These are phyloP conservation scores for Ichneumon xanthorius DNA, from an alignment of 2,888 invertebrate species.

Conservation along the genomic window DNA sequence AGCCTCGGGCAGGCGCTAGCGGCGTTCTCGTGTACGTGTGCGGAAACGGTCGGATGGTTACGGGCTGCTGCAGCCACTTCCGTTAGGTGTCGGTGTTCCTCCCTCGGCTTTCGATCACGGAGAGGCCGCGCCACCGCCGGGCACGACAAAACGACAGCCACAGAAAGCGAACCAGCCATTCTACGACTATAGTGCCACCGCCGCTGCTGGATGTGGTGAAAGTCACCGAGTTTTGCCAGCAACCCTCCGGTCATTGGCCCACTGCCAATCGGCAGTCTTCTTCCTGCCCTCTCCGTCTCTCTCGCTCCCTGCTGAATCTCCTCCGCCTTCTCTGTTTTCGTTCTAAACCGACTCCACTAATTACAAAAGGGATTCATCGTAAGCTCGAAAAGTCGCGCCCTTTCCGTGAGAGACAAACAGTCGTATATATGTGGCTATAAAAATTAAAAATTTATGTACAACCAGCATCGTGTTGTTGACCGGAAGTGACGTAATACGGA, in stretches of 20 bases:
- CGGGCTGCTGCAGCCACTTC: conserved; percentile 33
- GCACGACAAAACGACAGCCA: conserved; percentile 35
- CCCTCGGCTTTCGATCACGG: conserved; percentile 45
- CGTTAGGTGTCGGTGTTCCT: conserved; percentile 41
- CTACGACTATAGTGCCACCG: conserved; percentile 1
- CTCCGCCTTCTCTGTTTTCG: conserved; percentile 11
- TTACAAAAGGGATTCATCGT: not conserved
- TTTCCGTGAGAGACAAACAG: not conserved
- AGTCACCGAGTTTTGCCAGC: conserved; percentile 41
- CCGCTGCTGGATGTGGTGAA: conserved; percentile 32
- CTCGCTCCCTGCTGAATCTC: not conserved
- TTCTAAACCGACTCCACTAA: conserved; percentile 12
- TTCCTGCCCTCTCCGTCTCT: conserved; percentile 11
- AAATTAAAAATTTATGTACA: not conserved
- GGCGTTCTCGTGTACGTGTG: not conserved
- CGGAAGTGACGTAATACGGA: no score
- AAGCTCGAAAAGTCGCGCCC: not conserved
- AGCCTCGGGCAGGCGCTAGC: conserved; percentile 19
- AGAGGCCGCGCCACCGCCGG: conserved; percentile 5
- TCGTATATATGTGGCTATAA: not conserved
- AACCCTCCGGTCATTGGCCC: conserved; percentile 56
- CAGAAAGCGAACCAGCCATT: conserved; percentile 26
- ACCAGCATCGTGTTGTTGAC: not conserved
- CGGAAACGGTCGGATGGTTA: conserved; percentile 21
- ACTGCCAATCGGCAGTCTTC: conserved; percentile 56